Conservation (phyloP, 2,888 invertebrate genomes). For the Zele albiditarsus region DNA sequence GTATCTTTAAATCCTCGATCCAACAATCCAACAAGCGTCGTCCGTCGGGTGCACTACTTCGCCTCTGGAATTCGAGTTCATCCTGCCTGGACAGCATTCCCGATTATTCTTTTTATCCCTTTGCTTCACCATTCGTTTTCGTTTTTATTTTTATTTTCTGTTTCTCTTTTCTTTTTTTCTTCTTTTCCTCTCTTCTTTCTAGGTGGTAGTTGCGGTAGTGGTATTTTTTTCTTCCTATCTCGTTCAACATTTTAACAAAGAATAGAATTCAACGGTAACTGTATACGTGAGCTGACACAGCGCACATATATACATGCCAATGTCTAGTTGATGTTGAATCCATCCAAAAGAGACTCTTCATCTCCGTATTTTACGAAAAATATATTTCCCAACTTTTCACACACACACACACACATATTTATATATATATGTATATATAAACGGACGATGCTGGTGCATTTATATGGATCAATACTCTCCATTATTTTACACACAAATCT, state of each 20-base stretch:
- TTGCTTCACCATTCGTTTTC: constrained; percentile 17
- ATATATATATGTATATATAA: too few relatives aligned
- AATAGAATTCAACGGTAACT: neutral
- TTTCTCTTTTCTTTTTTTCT: neutral
- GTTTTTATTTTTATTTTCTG: constrained; percentile 24
- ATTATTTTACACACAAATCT: neutral
- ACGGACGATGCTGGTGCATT: neutral
- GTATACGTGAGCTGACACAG: constrained; percentile 16
- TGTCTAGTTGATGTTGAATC: neutral
- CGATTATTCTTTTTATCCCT: constrained; percentile 26
- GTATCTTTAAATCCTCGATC: constrained; percentile 64
- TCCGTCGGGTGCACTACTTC: constrained; percentile 30
- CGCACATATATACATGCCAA: neutral
- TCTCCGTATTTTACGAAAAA: neutral
- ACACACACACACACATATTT: too few relatives aligned
- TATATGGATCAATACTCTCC: constrained; percentile 1
- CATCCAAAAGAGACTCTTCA: neutral
- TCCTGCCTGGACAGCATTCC: constrained; percentile 40
- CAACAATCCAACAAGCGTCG: constrained; percentile 10
- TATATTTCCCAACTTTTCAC: neutral
- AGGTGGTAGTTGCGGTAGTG: neutral
- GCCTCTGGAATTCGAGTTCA: constrained; percentile 38
- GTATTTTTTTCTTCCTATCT: constrained; percentile 1
- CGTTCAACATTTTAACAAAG: constrained; percentile 14
- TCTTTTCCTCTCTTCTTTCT: neutral